Evolutionary conservation across 2,888 invertebrate species (phyloP).

Genomic region (Serrognathus titanus): DNA sequence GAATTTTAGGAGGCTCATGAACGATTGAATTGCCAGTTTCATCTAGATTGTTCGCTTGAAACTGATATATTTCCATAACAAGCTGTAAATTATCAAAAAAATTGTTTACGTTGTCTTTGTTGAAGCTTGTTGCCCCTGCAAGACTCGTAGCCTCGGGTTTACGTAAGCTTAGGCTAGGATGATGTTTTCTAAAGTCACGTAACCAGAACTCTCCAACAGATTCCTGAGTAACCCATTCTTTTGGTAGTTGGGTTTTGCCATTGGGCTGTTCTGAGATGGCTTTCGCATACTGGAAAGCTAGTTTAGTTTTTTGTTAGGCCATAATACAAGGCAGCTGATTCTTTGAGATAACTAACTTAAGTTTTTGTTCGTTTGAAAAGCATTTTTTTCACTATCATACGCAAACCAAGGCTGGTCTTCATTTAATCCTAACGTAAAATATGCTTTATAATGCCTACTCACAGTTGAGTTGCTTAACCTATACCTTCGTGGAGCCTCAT

Average conservation of each 20-base stretch:
- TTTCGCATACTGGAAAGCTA: constrained; percentile 1
- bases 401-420: no score
- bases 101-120: constrained; percentile 4
- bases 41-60: not conserved
- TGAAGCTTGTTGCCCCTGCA: not conserved
- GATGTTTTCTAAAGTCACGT: constrained; percentile 10
- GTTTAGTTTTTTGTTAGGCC: not conserved
- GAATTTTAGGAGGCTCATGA: no score
- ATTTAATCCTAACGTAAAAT: no score
- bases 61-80: not conserved
- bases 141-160: constrained; percentile 4
- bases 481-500: not conserved
- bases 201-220: constrained; percentile 13
- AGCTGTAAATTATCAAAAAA: constrained; percentile 6
- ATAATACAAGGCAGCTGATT: no score
- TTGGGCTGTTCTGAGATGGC: no score
- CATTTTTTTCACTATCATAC: not conserved
- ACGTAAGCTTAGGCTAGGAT: not conserved
- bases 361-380: not conserved
- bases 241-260: not conserved
- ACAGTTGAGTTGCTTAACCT: not conserved
- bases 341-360: no score
- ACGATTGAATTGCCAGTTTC: constrained; percentile 12
- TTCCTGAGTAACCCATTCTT: not conserved
- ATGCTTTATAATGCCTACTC: not conserved